Evolutionary conservation across 2,113 vertebrate genomes (phyloP).

Genomic region (Sinocyclocheilus maitianheensis): DNA sequence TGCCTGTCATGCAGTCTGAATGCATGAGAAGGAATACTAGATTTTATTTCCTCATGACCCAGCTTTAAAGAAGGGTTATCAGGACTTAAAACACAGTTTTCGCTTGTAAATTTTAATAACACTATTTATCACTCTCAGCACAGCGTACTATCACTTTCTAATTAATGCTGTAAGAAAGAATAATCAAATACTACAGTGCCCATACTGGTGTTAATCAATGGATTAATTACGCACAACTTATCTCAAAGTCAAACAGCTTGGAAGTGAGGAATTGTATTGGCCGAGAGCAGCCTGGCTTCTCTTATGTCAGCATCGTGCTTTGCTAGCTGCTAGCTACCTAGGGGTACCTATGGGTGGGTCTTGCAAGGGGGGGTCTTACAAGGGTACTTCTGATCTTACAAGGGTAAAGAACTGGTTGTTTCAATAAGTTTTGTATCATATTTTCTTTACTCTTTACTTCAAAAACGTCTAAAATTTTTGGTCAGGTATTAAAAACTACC

Average conservation of each 20-base stretch:
- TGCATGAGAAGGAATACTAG: background rate
- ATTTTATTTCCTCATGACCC: conserved; percentile 8
- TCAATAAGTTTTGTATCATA: no score
- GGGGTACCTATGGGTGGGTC: no score
- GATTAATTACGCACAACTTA: conserved; percentile 26
- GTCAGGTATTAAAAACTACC: no score
- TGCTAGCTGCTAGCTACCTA: background rate
- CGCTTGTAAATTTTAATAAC: conserved; percentile 22
- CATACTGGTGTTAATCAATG: conserved; percentile 9
- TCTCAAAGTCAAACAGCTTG: conserved; percentile 24
- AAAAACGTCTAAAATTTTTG: no score
- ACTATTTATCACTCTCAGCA: conserved; percentile 31
- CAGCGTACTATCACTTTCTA: conserved; percentile 18
- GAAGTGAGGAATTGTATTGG: conserved; percentile 6
- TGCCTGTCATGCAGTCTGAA: background rate
- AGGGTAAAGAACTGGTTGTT: no score
- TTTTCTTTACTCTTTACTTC: no score
- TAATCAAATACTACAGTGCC: conserved; percentile 10
- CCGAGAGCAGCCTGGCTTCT: conserved; percentile 4
- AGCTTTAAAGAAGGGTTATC: conserved; percentile 21
- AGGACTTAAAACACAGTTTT: conserved; percentile 13
- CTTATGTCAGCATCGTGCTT: background rate
- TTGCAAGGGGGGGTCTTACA: no score
- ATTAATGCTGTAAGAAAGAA: conserved; percentile 33
- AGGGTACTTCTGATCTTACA: no score